Base-by-base conservation (phyloP, 2,797 vertebrate species). In the Nannoperca obscura region DNA sequence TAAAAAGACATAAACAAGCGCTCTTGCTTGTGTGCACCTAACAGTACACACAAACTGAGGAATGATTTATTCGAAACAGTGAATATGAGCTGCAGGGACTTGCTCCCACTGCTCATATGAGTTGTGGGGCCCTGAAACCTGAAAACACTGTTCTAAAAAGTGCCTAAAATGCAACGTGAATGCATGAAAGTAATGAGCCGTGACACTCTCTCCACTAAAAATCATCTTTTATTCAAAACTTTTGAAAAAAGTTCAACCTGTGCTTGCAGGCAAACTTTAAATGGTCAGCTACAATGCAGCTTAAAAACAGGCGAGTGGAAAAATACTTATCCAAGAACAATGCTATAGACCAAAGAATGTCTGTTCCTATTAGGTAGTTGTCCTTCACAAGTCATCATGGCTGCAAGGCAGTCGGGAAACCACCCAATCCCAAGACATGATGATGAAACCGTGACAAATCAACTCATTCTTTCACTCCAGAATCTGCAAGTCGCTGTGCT, bases 401-500 rank as follows among this genome's bases (percentile, higher is more conserved):
- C 89, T 86, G 60, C 77, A 0, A 74, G 83, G 78, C 84, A 84
- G 89, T 88, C 85, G 78, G 64, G 79, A 87, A 90, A 73, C 40
- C 86, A 78, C 80, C 84, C 90, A 86, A 79, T 91, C 84, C 85
- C 81, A 27, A 78, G 62, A 87, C 85, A 36, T 24, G 84, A 85
- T 92, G 92, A 93, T 91, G 92, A 93, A 93, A 94, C 92, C 58
- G 72, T 91, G 89, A 92, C 92, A 86, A 92, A 94, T 93, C 89
- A 81, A 89, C 84, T 90, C 86, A 87, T 93, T 92, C 89, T 90
- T 68, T 90, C 84, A 61, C 83, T 83, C 81, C 80, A 38, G 71
- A 83, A 77, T 83, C 75, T 61, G 82, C 59, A 19, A 84, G 89
- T 86, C 59, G 71, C 89, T 42, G 50, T 59, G 81, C 89, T 84